Evolutionary conservation across 2,113 vertebrate genomes (phyloP).

Genomic region (Ailurus styani): DNA sequence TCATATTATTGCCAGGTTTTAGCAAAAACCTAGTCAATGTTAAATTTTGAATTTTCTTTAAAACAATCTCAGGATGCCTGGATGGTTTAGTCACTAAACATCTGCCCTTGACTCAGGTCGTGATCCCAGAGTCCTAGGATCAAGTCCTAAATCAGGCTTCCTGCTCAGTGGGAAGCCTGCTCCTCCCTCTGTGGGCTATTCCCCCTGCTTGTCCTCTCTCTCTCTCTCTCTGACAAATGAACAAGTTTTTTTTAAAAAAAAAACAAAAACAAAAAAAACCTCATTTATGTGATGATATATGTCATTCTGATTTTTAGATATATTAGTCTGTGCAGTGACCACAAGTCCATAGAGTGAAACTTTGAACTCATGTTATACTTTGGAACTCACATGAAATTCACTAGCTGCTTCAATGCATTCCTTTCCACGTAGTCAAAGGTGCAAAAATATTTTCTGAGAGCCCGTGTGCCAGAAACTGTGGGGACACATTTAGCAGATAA

Average conservation of each 20-base stretch:
- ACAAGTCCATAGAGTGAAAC: not conserved
- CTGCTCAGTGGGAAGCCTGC: not conserved
- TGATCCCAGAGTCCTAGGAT: not conserved
- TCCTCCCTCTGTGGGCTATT: not conserved
- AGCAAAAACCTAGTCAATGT: not conserved
- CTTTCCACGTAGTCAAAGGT: not conserved
- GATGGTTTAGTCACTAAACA: not conserved
- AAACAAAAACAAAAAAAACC: too few relatives aligned
- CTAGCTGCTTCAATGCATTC: not conserved
- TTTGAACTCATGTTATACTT: not conserved
- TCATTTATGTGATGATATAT: not conserved
- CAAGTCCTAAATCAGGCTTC: not conserved
- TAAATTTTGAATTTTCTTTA: not conserved
- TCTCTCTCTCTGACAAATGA: not conserved
- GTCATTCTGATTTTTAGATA: not conserved
- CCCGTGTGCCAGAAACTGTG: not conserved
- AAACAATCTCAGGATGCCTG: not conserved
- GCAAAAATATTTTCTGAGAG: not conserved
- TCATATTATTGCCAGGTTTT: not conserved
- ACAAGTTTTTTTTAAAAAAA: too few relatives aligned
- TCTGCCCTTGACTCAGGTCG: not conserved
- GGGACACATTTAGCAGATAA: not conserved
- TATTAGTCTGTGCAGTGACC: not conserved
- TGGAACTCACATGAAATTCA: rapidly evolving
- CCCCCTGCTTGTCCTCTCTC: not conserved